Evolutionary conservation across 2,888 invertebrate species (phyloP), one percentile per base, ranked within the genome.

Genomic region (Nemotelus pantherinus): DNA sequence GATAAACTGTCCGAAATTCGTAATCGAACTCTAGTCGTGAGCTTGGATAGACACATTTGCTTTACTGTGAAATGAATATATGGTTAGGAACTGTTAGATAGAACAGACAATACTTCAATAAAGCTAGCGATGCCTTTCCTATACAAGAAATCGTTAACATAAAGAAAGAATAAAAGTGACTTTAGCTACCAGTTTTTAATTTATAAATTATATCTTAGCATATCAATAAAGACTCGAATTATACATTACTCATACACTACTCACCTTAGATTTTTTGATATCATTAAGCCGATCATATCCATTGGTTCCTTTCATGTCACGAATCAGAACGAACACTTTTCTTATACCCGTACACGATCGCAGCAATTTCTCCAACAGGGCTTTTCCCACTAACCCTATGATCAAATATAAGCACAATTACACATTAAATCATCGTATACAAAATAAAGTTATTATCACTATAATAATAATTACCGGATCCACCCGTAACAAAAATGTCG

Each of bases 331-430:
- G 84, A 93, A 96, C 78, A 96, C 90, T 72, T 89, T 89, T 75
- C 90, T 89, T 7, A 96, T 83, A 0, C 90, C 91, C 0, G 93
- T 89, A 83, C 95, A 95, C 2, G 93, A 93, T 82, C 94, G 90
- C 9, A 96, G 86, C 3, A 96, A 86, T 85, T 96, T 96, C 86
- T 96, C 96, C 2, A 95, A 88, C 44, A 96, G 85, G 0, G 93
- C 92, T 87, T 96, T 96, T 0, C 96, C 95, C 86, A 96, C 90
- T 83, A 95, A 96, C 1, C 95, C 95, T 89, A 60, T 7, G 58
- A 76, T 58, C 55, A 53, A 7, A 43, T 43, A 41, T 39, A 3
- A 48, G 70, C 58, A 74, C 25, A 25, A 25, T 25, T 7, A 10
- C 41, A 53, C 55, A 45, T 25, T 47, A 5, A 25, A 45, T 50